Percentiles rank a stretch among this genome's conserved stretches.
Conservation (phyloP, 2,888 invertebrate genomes). For the Sphecodes monilicornis region DNA sequence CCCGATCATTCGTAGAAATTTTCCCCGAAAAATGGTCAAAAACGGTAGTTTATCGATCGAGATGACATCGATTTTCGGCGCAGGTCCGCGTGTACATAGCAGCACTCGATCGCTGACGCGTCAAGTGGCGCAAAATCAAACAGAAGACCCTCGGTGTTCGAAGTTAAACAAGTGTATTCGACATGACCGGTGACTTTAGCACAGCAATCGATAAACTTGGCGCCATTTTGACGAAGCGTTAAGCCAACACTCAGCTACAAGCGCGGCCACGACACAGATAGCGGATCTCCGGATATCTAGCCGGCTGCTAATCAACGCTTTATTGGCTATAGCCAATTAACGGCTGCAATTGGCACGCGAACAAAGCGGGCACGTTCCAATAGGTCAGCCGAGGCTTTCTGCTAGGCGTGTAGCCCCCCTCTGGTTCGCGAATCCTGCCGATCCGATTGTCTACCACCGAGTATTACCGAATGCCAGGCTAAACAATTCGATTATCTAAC, state of each 20-base stretch:
- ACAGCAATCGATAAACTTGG: conserved; percentile 52
- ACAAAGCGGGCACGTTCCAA: conserved; percentile 76
- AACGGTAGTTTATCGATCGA: background rate
- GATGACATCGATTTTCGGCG: conserved; percentile 19
- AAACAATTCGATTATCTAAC: conserved; percentile 76
- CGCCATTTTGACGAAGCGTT: conserved; percentile 68
- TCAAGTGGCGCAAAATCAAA: conserved; percentile 39
- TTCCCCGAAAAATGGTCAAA: background rate
- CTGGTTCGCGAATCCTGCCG: conserved; percentile 30
- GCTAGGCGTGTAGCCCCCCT: conserved; percentile 51
- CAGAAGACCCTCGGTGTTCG: conserved; percentile 40
- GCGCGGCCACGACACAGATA: conserved; percentile 61
- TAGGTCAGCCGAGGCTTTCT: conserved; percentile 69
- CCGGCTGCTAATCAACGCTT: conserved; percentile 80
- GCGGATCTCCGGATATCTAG: conserved; percentile 68
- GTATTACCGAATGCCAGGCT: conserved; percentile 70
- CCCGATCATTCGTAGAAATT: background rate
- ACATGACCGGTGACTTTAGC: background rate
- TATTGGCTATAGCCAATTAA: conserved; percentile 82
- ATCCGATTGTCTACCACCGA: conserved; percentile 54
- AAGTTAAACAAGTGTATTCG: conserved; percentile 51
- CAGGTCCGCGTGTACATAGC: background rate
- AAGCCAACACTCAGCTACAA: conserved; percentile 56
- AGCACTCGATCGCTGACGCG: conserved; percentile 17
- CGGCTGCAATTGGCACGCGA: conserved; percentile 79